Evolutionary conservation across 2,888 invertebrate species (phyloP), one percentile per base, ranked within the genome.

Genomic region (Agriopis leucophaearia): DNA sequence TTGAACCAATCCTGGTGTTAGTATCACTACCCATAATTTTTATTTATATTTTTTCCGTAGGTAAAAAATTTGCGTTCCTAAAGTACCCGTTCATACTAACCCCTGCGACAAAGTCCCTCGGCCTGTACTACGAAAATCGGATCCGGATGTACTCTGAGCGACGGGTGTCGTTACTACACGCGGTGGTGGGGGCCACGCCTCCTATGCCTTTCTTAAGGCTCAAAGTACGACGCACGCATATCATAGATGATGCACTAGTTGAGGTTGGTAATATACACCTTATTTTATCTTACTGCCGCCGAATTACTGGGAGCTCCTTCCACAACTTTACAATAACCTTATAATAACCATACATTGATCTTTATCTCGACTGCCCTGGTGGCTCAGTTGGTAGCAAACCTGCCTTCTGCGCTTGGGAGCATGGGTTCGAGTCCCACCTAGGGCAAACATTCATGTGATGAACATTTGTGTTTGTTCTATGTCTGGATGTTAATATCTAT

Each of bases 91-190:
- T 98, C 90, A 97, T 99, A 74, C 91, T 99, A 72, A 98, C 98
- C 40, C 97, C 98, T 12, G 97, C 98, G 10, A 98, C 98, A 8
- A 99, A 99, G 92, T 97, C 97, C 4, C 95, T 98, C 76, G 98
- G 98, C 0, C 93, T 99, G 72, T 99, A 98, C 92, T 98, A 97
- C 86, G 99, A 99, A 91, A 99, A 98, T 89, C 95, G 98, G 65
- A 98, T 99, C 88, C 95, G 98, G 64, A 99, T 99, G 99, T 97
- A 97, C 89, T 97, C 97, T 71, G 98, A 99, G 90, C 94, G 99
- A 57, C 95, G 98, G 75, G 96, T 97, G 83, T 98, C 98, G 80
- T 94, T 98, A 78, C 94, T 98, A 76, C 97, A 98, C 81, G 96
- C 97, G 16, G 96, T 97, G 51, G 96, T 97, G 61, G 98, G 98